Evolutionary conservation across 2,113 vertebrate species (phyloP).

Genomic region (Carassius carassius): DNA sequence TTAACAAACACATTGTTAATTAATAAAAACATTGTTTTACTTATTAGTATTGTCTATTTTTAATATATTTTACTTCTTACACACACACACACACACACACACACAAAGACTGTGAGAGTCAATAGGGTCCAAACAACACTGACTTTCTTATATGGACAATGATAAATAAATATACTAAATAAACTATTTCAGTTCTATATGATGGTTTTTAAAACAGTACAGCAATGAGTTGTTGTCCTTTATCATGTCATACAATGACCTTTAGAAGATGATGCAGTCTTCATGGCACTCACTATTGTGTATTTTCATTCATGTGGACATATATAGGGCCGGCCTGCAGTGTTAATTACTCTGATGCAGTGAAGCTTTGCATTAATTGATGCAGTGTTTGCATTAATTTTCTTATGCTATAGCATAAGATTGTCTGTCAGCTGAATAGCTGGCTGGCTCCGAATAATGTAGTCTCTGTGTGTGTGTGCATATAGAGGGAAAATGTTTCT

Average conservation of each 20-base stretch:
- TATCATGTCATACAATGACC: background rate
- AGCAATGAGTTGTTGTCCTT: background rate
- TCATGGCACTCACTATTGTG: background rate
- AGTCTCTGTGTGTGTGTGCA: slow-evolving; percentile 9
- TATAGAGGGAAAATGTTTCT: slow-evolving; percentile 30
- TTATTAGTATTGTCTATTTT: too few species aligned
- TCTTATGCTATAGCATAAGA: slow-evolving; percentile 7
- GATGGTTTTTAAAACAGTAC: background rate
- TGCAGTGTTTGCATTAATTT: slow-evolving; percentile 21
- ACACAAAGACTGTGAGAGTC: too few species aligned
- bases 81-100: too few species aligned
- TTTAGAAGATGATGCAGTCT: background rate
- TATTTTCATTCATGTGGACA: background rate
- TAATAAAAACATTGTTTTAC: too few species aligned
- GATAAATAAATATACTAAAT: too few species aligned
- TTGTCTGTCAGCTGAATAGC: slow-evolving; percentile 22
- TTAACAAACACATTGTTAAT: too few species aligned
- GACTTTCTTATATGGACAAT: too few species aligned
- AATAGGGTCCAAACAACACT: too few species aligned
- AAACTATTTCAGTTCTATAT: background rate
- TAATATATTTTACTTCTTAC: too few species aligned
- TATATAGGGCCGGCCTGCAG: background rate
- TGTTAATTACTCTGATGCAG: slow-evolving; percentile 18
- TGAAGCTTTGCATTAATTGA: slow-evolving; percentile 33
- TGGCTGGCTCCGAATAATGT: slow-evolving; percentile 10